Base-by-base conservation (phyloP, 2,797 vertebrate genomes). In the Naso thynnoides region DNA sequence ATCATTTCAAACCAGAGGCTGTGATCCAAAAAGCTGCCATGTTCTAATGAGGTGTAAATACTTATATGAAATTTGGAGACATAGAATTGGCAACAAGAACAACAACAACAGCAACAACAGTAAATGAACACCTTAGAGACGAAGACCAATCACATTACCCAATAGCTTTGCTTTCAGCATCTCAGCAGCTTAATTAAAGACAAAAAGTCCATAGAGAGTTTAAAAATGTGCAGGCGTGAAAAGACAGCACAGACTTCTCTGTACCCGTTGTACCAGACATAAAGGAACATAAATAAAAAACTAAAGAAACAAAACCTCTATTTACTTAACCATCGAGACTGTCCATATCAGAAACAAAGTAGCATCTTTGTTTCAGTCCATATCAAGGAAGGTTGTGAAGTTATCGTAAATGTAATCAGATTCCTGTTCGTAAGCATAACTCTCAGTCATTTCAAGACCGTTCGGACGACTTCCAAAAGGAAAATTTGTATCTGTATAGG, bases 111-210 rank as follows among this genome's bases (percentile, higher is more conserved):
- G 59, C 6, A 19, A 56, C 0, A n/a, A 38, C 54, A 15, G 72
- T 42, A 48, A 45, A 33, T 56, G 31, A 73, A 78, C 27, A 76
- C 74, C 77, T 78, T 56, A 60, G 76, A 86, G 84, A 84, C 70
- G 26, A 26, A 62, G 62, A 73, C 55, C 66, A 75, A 61, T 82
- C 74, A 48, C 47, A 56, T 33, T 76, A 70, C 66, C 85, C 76
- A 83, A 55, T 60, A 84, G 63, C 83, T 78, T 85, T 79, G 57
- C 79, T 74, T 85, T 85, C 75, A 86, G 83, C 49, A 0, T 60
- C 78, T 86, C 88, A 87, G 87, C 89, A 85, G 77, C 75, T 85
- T 82, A 86, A 88, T 88, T 81, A 88, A 88, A 86, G 84, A 79
- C 64, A 83, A 21, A 66, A 82, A 69, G 70, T 82, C 86, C 76